These are phyloP conservation scores for Psettodes erumei DNA, from an alignment of 2,113 vertebrate genomes.

Conservation along the genomic window DNA sequence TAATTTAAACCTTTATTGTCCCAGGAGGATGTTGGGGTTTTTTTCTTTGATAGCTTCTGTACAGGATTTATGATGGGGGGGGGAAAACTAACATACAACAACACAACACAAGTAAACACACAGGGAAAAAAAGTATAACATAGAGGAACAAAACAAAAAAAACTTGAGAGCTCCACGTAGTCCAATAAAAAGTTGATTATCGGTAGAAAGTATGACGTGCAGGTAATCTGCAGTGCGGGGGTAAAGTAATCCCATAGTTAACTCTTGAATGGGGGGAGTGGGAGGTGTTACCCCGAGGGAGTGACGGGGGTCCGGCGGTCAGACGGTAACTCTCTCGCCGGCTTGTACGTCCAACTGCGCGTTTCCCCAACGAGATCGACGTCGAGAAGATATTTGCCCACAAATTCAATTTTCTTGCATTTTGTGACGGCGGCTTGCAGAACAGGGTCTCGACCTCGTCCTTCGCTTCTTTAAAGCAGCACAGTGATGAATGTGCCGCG, in stretches of 20 bases:
- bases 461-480: slow-evolving; percentile 1
- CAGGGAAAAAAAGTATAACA: neutral
- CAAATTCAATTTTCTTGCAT: neutral
- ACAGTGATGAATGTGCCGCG: slow-evolving; percentile 6
- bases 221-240: neutral
- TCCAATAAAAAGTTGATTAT: slow-evolving; percentile 34
- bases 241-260: neutral
- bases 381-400: neutral
- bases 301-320: too few relatives aligned
- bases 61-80: slow-evolving; percentile 26
- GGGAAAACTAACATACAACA: slow-evolving; percentile 39
- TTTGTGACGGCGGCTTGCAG: neutral
- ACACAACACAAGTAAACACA: slow-evolving; percentile 26
- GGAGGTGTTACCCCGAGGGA: slow-evolving; percentile 8
- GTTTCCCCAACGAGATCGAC: too few relatives aligned
- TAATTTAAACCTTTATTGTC: slow-evolving; percentile 44
- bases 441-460: slow-evolving; percentile 24
- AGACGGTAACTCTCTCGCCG: too few relatives aligned
- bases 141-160: neutral
- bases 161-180: neutral
- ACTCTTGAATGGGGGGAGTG: neutral
- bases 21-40: slow-evolving; percentile 27
- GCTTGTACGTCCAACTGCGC: too few relatives aligned
- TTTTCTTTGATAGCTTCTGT: neutral
- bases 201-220: neutral